Evolutionary conservation across 2,797 vertebrate genomes (phyloP).

Genomic region (Malacoctenus gilli): DNA sequence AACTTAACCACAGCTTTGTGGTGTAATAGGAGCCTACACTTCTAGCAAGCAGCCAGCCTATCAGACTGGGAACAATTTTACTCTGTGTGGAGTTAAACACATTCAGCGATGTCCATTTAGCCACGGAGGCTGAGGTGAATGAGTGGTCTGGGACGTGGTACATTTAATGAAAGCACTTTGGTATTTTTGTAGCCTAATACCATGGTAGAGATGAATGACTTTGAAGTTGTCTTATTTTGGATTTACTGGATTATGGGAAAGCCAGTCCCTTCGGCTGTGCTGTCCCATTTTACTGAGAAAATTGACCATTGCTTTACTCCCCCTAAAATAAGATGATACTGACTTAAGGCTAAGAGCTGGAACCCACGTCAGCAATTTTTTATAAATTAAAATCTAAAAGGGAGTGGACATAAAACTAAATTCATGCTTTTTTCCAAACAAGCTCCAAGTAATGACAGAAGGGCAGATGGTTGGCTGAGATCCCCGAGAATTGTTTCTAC

Average conservation of each 20-base stretch:
- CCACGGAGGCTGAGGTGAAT: conserved; percentile 57
- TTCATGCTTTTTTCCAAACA: too few species aligned
- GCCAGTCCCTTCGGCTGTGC: conserved; percentile 45
- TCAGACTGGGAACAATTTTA: conserved; percentile 38
- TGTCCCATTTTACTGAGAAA: conserved; percentile 54
- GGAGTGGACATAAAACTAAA: too few species aligned
- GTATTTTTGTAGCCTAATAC: conserved; percentile 75
- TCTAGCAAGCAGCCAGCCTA: conserved; percentile 20
- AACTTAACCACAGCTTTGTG: conserved; percentile 20
- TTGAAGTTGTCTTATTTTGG: conserved; percentile 65
- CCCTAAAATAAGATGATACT: conserved; percentile 17
- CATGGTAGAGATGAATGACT: conserved; percentile 71
- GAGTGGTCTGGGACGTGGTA: conserved; percentile 64
- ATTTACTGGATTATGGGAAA: conserved; percentile 65
- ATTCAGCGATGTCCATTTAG: conserved; percentile 47
- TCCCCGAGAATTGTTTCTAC: too few species aligned
- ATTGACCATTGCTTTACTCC: conserved; percentile 48
- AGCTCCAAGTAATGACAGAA: too few species aligned
- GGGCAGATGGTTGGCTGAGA: too few species aligned
- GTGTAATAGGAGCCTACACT: too few species aligned
- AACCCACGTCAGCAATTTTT: conserved; percentile 4
- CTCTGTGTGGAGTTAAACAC: conserved; percentile 39
- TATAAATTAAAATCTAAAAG: too few species aligned
- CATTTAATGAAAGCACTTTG: conserved; percentile 63
- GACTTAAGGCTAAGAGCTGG: conserved; percentile 7